These are phyloP conservation scores for Drosophila nr. perissopoda DNA, from an alignment of 2,888 invertebrate genomes.

Conservation along the genomic window DNA sequence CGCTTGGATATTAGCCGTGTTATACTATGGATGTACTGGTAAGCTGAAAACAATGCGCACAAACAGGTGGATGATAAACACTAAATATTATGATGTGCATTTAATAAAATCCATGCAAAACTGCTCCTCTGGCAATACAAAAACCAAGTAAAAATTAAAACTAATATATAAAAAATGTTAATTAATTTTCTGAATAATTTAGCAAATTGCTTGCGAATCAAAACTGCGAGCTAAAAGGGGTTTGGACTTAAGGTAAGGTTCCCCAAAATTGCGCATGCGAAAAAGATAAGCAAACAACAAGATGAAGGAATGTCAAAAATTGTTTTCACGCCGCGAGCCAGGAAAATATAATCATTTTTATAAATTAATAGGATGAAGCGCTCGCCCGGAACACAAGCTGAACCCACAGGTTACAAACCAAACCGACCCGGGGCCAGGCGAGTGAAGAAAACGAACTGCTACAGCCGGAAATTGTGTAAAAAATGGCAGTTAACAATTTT, in stretches of 20 bases:
- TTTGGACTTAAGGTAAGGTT: neutral
- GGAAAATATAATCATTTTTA: slow-evolving; percentile 54
- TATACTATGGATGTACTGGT: neutral
- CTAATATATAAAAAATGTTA: neutral
- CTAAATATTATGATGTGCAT: neutral
- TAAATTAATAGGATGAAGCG: slow-evolving; percentile 69
- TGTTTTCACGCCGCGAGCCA: slow-evolving; percentile 33
- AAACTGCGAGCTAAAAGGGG: neutral
- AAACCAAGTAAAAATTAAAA: neutral
- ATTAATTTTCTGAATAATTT: neutral
- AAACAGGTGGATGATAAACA: neutral
- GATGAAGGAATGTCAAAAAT: slow-evolving; percentile 22
- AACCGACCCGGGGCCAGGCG: slow-evolving; percentile 23
- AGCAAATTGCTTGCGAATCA: neutral
- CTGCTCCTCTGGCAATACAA: neutral
- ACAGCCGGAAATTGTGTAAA: slow-evolving; percentile 66
- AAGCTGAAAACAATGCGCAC: neutral
- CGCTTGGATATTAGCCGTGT: neutral
- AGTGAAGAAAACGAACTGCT: slow-evolving; percentile 28
- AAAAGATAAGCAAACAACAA: slow-evolving; percentile 1
- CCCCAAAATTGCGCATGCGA: slow-evolving; percentile 1
- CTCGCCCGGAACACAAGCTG: slow-evolving; percentile 20
- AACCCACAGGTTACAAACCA: slow-evolving; percentile 37
- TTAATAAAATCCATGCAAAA: neutral
- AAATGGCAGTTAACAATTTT: slow-evolving; percentile 78